Evolutionary conservation across 2,113 vertebrate species (phyloP), one percentile per base, ranked within the genome.

Genomic region (Orientallactaga bullata): DNA sequence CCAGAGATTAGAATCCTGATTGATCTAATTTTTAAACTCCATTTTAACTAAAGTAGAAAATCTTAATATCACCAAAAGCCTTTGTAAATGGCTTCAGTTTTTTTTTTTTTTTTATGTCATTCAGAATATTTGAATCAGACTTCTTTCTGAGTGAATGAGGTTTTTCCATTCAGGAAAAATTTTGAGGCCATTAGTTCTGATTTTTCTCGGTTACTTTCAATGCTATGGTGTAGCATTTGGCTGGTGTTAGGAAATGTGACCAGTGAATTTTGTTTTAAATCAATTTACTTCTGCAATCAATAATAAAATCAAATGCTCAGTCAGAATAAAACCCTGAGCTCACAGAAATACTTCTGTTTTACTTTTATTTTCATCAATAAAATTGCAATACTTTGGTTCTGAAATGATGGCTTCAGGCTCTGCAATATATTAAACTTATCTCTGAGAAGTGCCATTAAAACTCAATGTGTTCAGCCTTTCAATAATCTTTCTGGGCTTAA

Each of bases 1-100:
- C 15, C 18, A 72, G 15, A 77, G 5, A 73, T 88, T 87, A 66
- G 10, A 95, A 84, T 91, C 30, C 10, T 93, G 1, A 21, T 73
- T 8, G 15, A 85, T n/a, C 10, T 68, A 85, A 35, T 26, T 51
- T 77, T 94, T 77, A 88, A 21, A 60, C 68, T 11, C 42, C 4
- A 30, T 82, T 86, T 85, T n/a, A 82, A 80, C 17, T 66, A 47
- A 88, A 90, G n/a, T 20, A 60, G 21, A 88, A 94, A 94, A 82
- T 30, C 11, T 73, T 51, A 81, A 86, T 66, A 24, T 87, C n/a
- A 82, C 4, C 26, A 60, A 68, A 74, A 20, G 2, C 0, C 5
- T 84, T 88, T 86, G 10, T 30, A 72, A 90, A 72, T 87, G 65
- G 3, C n/a, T 95, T 71, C 77, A 68, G 72, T 37, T 87, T 47